Evolutionary conservation across 1,140 invertebrate species (phyloP).

Genomic region (Heterodera schachtii): DNA sequence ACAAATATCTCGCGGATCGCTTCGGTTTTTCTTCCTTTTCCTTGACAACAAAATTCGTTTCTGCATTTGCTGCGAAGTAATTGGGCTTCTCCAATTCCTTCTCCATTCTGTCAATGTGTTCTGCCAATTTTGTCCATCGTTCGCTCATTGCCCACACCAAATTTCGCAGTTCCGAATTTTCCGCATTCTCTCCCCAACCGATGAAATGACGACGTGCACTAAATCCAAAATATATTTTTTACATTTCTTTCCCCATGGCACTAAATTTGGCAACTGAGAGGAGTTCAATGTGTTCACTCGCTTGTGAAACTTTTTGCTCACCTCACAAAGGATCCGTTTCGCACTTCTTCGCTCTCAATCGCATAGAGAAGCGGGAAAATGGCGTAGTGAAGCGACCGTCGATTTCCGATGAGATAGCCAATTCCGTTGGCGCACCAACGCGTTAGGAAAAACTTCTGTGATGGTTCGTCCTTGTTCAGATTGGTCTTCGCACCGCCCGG

Average conservation of each 20-base stretch:
- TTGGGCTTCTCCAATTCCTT: slow-evolving; percentile 3
- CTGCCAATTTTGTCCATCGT: slow-evolving; percentile 48
- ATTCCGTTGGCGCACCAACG: slow-evolving; percentile 47
- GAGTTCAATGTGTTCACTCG: too few relatives aligned
- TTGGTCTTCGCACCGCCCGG: slow-evolving; percentile 60
- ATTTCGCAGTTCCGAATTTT: slow-evolving; percentile 47
- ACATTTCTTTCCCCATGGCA: slow-evolving; percentile 8
- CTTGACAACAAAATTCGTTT: background rate
- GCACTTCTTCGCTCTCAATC: slow-evolving; percentile 47
- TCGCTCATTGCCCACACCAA: slow-evolving; percentile 56
- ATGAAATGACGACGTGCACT: slow-evolving; percentile 44
- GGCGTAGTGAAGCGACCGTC: slow-evolving; percentile 46
- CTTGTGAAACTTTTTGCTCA: slow-evolving; percentile 17
- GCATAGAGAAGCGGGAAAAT: slow-evolving; percentile 57
- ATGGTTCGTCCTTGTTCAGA: slow-evolving; percentile 46
- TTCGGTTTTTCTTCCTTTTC: background rate
- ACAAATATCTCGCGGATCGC: slow-evolving; percentile 32
- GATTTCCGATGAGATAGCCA: slow-evolving; percentile 46
- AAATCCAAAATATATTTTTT: slow-evolving; percentile 11
- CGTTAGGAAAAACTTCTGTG: slow-evolving; percentile 58
- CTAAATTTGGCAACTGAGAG: background rate
- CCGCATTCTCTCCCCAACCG: slow-evolving; percentile 44
- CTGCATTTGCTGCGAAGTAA: slow-evolving; percentile 6
- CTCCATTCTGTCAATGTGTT: slow-evolving; percentile 28
- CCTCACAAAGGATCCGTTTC: slow-evolving; percentile 55